phyloP scores from a whole-genome alignment of 2,113 vertebrate species.

The Coregonus clupeaformis region DNA sequence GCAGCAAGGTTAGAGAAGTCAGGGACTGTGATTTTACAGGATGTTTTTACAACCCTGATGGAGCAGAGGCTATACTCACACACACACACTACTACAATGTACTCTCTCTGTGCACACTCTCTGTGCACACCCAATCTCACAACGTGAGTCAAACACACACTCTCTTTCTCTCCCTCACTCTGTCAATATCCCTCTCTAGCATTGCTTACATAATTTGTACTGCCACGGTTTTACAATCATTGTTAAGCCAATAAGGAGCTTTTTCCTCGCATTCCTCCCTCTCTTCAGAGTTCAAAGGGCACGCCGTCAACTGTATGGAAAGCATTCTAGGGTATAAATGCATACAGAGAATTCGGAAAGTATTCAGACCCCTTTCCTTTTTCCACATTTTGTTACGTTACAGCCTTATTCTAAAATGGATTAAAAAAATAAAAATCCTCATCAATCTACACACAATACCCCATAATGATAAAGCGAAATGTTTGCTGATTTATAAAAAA shows the following conservation, averaged over 20 bases:
- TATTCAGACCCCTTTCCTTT: too few relatives aligned
- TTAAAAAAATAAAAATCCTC: too few relatives aligned
- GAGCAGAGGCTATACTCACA: not conserved
- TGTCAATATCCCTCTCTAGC: not conserved
- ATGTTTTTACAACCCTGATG: not conserved
- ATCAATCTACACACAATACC: too few relatives aligned
- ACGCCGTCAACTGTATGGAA: not conserved
- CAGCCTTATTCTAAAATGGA: too few relatives aligned
- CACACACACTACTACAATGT: not conserved
- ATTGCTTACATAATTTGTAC: not conserved
- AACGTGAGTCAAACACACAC: not conserved
- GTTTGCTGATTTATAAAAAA: too few relatives aligned
- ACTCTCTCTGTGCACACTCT: too few relatives aligned
- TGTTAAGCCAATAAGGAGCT: not conserved
- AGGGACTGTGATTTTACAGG: too few relatives aligned
- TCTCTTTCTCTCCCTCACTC: not conserved
- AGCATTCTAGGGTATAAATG: too few relatives aligned
- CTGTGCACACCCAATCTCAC: not conserved
- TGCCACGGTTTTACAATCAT: not conserved
- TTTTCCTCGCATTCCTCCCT: not conserved
- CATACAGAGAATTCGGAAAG: too few relatives aligned
- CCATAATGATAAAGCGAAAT: too few relatives aligned
- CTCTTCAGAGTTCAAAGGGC: not conserved
- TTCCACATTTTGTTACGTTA: too few relatives aligned
- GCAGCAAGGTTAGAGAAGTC: constrained; percentile 70